Evolutionary conservation across 2,113 vertebrate genomes (phyloP).

Genomic region (Hemiprocne comata): DNA sequence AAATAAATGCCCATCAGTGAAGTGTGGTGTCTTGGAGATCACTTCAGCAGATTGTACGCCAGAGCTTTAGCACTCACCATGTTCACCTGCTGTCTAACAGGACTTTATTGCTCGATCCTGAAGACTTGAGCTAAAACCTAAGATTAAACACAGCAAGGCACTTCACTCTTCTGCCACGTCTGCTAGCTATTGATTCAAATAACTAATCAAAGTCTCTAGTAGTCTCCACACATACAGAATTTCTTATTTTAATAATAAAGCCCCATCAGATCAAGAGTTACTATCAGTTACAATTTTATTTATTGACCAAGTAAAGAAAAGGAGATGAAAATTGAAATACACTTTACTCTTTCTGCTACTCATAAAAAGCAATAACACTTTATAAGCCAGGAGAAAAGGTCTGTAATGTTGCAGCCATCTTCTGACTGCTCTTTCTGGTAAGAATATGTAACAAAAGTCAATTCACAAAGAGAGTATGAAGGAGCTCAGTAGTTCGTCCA

Average conservation of each 20-base stretch:
- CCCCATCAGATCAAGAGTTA: not conserved
- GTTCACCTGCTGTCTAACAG: not conserved
- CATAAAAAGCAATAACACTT: not conserved
- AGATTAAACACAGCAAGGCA: not conserved
- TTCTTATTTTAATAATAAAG: not conserved
- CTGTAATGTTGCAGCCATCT: not conserved
- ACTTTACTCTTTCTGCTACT: not conserved
- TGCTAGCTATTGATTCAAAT: not conserved
- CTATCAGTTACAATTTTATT: not conserved
- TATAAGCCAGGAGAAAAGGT: not conserved
- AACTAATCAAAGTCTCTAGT: not conserved
- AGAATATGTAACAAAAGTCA: not conserved
- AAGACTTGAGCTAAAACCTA: not conserved
- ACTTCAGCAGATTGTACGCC: not conserved
- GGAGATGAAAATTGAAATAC: not conserved
- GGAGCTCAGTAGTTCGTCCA: not conserved
- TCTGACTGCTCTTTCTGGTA: not conserved
- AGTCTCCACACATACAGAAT: not conserved
- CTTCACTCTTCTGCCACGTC: not conserved
- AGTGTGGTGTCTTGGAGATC: not conserved
- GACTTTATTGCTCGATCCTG: not conserved
- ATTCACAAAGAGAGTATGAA: not conserved
- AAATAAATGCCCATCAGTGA: conserved; percentile 22
- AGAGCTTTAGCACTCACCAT: not conserved
- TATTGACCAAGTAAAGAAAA: not conserved